Conservation (phyloP, 2,797 vertebrate species). For the Clarias platycephalus region DNA sequence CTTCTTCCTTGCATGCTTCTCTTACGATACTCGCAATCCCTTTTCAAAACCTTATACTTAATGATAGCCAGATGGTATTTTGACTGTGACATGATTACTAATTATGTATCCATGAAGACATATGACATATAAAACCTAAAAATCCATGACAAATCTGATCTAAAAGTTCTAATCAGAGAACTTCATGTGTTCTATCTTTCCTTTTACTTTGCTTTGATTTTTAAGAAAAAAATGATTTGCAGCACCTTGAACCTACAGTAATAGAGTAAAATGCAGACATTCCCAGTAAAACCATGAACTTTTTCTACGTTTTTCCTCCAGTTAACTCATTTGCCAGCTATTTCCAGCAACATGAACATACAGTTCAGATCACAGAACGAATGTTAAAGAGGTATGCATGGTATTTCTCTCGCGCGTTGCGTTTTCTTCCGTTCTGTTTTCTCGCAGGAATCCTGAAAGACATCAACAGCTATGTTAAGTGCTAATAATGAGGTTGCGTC, state of each 20-base stretch:
- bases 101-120: not conserved
- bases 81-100: not conserved
- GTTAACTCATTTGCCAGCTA: not conserved
- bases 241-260: not conserved
- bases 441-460: slow-evolving; percentile 27
- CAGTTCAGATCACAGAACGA: slow-evolving; percentile 2
- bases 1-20: not conserved
- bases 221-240: not conserved
- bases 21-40: not conserved
- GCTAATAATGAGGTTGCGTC: slow-evolving; percentile 37
- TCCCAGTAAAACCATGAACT: not conserved
- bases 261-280: not conserved
- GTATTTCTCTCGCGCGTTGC: slow-evolving; percentile 23
- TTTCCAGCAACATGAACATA: slow-evolving; percentile 10
- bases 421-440: no score
- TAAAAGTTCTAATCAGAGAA: not conserved
- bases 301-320: not conserved
- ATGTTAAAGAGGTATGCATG: slow-evolving; percentile 3
- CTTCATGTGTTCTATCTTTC: not conserved
- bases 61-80: not conserved
- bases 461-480: slow-evolving; percentile 40
- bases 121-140: not conserved
- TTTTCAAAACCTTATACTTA: not conserved
- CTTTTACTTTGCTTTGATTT: not conserved
- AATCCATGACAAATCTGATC: slow-evolving; percentile 3